Base-by-base conservation (phyloP, 2,888 invertebrate genomes). In the Philereme transversata region DNA sequence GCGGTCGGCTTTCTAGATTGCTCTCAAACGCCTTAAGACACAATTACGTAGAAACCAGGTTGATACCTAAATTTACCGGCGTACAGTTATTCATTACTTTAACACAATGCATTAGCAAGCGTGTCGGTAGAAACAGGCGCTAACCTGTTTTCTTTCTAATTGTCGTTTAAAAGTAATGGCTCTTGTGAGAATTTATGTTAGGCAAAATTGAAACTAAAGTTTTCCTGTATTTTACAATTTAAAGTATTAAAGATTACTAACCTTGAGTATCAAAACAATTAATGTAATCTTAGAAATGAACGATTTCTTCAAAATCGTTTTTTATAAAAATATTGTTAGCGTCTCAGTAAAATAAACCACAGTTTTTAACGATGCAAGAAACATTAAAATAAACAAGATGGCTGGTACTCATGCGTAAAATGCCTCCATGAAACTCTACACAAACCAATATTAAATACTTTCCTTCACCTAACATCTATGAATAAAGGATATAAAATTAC, bases 1-100 rank as follows among this genome's bases (percentile, higher is more conserved):
- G 71, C 67, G 69, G 72, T 69, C 70, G 68, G 67, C 65, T 76
- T 66, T 72, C 73, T 68, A 77, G 76, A 75, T 78, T 76, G 77
- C 73, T 73, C 72, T 75, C 67, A 66, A 64, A 70, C 67, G 63
- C 58, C 66, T 74, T 71, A 71, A 4, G 73, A 69, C 67, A 60
- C 52, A 56, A 66, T 60, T 6, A 64, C 61, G 64, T 10, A 43
- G 50, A 9, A 40, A 49, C 35, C 61, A 0, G 49, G 46, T 40
- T 40, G 7, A 5, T 8, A 40, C 40, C 40, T 6, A 7, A 6
- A 8, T 8, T 40, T 40, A 40, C 36, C 36, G 36, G 36, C 36
- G 0, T 8, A 40, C 6, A 7, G 40, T 8, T 7, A 7, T 8
- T 6, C 2, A 8, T 7, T 40, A 40, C 40, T 40, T 40, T 40